Evolutionary conservation across 2,113 vertebrate genomes (phyloP).

Genomic region (Engraulis encrasicolus): DNA sequence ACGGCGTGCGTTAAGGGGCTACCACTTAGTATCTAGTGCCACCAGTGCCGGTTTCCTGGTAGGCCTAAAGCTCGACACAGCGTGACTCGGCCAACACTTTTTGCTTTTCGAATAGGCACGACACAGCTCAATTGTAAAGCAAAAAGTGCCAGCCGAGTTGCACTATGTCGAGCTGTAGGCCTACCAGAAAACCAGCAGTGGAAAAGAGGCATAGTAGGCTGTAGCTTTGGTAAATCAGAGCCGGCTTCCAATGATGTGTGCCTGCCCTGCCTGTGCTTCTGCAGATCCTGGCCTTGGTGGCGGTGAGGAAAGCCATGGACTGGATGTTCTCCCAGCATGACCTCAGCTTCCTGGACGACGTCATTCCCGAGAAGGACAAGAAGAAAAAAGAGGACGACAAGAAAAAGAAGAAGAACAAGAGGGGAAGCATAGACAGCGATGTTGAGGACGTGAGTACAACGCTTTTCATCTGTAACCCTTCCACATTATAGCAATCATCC

Average conservation of each 20-base stretch:
- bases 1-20: too few species aligned
- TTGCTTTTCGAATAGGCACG: too few species aligned
- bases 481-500: too few species aligned
- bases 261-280: slow-evolving; percentile 16
- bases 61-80: too few species aligned
- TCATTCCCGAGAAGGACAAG: slow-evolving; percentile 99
- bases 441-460: slow-evolving; percentile 87
- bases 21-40: too few species aligned
- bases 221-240: background rate
- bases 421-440: slow-evolving; percentile 88
- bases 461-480: background rate
- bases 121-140: too few species aligned
- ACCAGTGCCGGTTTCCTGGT: too few species aligned
- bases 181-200: too few species aligned
- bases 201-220: too few species aligned
- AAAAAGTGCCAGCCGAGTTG: too few species aligned
- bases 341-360: slow-evolving; percentile 94
- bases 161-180: too few species aligned
- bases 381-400: slow-evolving; percentile 99
- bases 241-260: background rate
- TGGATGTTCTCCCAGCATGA: slow-evolving; percentile 96
- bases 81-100: too few species aligned
- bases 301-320: slow-evolving; percentile 96
- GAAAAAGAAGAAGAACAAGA: slow-evolving; percentile 91
- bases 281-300: slow-evolving; percentile 96